Percentiles rank a stretch among this genome's conserved stretches.
phyloP scores from a whole-genome alignment of 2,888 invertebrate genomes.

The Drosophila niveifrons region DNA sequence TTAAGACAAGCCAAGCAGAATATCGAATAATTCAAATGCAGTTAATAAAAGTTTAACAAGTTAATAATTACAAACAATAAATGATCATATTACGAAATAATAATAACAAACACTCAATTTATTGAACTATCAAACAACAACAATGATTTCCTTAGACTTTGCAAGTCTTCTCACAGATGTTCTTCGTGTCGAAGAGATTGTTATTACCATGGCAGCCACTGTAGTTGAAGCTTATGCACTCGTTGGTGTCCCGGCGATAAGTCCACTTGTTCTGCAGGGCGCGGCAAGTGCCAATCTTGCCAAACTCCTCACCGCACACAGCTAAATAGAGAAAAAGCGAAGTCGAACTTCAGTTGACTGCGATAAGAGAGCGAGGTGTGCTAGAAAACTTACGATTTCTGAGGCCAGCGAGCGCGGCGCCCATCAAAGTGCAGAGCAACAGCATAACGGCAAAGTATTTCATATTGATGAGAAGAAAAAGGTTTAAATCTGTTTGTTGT shows the following conservation, averaged over 20 bases:
- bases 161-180: constrained; percentile 88
- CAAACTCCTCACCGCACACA: constrained; percentile 64
- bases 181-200: constrained; percentile 89
- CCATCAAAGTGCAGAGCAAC: constrained; percentile 55
- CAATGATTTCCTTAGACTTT: constrained; percentile 32
- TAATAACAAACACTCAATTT: constrained; percentile 25
- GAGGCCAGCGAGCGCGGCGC: constrained; percentile 46
- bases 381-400: constrained; percentile 57
- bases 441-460: constrained; percentile 64
- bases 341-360: not conserved
- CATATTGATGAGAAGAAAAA: constrained; percentile 48
- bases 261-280: constrained; percentile 38
- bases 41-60: constrained; percentile 63
- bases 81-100: constrained; percentile 53
- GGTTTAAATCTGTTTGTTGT: constrained; percentile 17
- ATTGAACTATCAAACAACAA: constrained; percentile 1
- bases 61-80: constrained; percentile 66
- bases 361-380: not conserved
- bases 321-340: constrained; percentile 31
- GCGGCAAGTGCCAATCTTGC: constrained; percentile 48
- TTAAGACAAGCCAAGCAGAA: constrained; percentile 19
- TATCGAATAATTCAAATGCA: constrained; percentile 42
- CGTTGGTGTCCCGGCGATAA: constrained; percentile 53
- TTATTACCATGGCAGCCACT: constrained; percentile 91
- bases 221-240: constrained; percentile 90